Conservation (phyloP, 2,888 invertebrate species). For the Bellardia bayeri region DNA sequence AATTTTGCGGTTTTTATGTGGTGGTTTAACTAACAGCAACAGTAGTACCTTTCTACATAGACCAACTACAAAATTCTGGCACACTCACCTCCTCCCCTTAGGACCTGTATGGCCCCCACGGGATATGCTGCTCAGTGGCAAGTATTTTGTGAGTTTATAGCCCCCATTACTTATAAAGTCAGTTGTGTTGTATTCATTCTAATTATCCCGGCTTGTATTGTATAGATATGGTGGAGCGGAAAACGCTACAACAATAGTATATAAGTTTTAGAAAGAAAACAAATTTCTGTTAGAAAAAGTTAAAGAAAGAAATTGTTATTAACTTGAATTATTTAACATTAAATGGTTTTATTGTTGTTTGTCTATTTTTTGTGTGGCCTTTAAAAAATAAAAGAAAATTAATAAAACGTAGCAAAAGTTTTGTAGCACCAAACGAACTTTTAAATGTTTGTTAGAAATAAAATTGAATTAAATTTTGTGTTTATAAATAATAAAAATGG, state of each 20-base stretch:
- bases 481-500: constrained; percentile 61
- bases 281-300: constrained; percentile 9
- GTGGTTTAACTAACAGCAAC: constrained; percentile 60
- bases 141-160: constrained; percentile 40
- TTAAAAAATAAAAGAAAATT: constrained; percentile 34
- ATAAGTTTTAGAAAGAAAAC: not conserved
- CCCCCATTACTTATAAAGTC: constrained; percentile 46
- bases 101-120: constrained; percentile 55
- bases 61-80: not conserved
- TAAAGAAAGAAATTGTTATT: constrained; percentile 72
- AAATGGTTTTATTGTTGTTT: constrained; percentile 72
- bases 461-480: constrained; percentile 73
- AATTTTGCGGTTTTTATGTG: constrained; percentile 72
- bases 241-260: constrained; percentile 42
- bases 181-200: constrained; percentile 68
- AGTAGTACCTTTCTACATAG: constrained; percentile 42
- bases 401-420: constrained; percentile 52
- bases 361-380: constrained; percentile 7
- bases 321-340: constrained; percentile 76
- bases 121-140: constrained; percentile 47
- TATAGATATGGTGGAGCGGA: constrained; percentile 9
- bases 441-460: constrained; percentile 65
- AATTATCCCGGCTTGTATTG: constrained; percentile 70
- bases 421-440: constrained; percentile 50
- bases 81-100: not conserved